Evolutionary conservation across 2,797 vertebrate genomes (phyloP).

Genomic region (Sebastes umbrosus): DNA sequence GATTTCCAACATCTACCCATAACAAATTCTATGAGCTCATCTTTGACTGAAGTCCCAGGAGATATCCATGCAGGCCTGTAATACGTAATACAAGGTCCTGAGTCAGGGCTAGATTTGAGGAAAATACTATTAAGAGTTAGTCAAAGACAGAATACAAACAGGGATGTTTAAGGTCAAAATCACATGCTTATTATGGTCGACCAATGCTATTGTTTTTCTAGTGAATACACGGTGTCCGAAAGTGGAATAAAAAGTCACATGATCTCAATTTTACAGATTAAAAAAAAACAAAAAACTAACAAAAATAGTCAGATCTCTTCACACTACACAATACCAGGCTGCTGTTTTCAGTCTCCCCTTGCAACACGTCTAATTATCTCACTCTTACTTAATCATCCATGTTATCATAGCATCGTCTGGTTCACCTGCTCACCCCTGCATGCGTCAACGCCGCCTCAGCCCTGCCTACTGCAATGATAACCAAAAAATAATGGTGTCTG

Average conservation of each 20-base stretch:
- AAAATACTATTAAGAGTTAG: background rate
- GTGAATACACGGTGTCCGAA: background rate
- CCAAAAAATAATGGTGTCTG: conserved; percentile 58
- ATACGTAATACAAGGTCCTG: background rate
- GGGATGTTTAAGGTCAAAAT: background rate
- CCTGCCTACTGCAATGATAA: conserved; percentile 17
- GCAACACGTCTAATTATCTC: conserved; percentile 13
- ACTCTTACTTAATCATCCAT: conserved; percentile 15
- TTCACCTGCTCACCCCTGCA: conserved; percentile 9
- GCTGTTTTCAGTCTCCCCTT: background rate
- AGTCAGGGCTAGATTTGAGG: background rate
- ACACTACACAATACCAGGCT: background rate
- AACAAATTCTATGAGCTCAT: background rate
- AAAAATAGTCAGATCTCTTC: background rate
- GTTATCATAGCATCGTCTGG: background rate
- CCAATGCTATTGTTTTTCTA: background rate
- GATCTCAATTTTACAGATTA: background rate
- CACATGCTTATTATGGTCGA: background rate
- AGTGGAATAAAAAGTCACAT: background rate
- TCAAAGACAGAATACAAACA: background rate
- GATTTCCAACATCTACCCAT: no score
- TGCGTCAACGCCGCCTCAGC: background rate
- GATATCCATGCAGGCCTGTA: background rate
- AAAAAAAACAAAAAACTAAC: background rate
- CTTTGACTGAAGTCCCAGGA: background rate